A percentile compares a stretch with the other conserved stretches of the same genome.
Evolutionary conservation across 2,797 vertebrate species (phyloP).

Genomic region (Pseudomugil tenellus): DNA sequence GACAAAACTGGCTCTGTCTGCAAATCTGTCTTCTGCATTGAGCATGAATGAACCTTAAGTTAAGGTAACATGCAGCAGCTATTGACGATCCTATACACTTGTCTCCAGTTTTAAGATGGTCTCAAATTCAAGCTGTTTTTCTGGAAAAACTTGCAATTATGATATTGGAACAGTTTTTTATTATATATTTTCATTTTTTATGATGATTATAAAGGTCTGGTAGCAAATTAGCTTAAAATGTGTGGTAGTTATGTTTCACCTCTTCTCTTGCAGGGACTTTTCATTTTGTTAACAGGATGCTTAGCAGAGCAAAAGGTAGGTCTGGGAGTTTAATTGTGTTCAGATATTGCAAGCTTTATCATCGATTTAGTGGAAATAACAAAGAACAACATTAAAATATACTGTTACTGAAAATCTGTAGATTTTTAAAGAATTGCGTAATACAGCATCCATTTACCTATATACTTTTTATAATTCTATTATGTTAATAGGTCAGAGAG

Average conservation of each 20-base stretch:
- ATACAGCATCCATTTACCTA: neutral
- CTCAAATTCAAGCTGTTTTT: too few species aligned
- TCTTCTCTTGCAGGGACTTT: conserved; percentile 78
- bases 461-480: conserved; percentile 14
- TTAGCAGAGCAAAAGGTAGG: conserved; percentile 83
- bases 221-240: neutral
- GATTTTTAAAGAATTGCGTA: neutral
- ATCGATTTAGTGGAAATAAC: neutral
- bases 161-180: too few species aligned
- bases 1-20: too few species aligned
- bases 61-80: too few species aligned
- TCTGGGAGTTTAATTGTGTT: conserved; percentile 1
- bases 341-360: neutral
- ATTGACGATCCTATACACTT: too few species aligned
- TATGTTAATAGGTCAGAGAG: conserved; percentile 76
- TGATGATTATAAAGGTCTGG: too few species aligned
- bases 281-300: conserved; percentile 81
- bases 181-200: too few species aligned
- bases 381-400: neutral
- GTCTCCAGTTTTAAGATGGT: too few species aligned
- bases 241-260: neutral
- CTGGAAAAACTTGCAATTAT: too few species aligned
- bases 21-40: too few species aligned
- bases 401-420: neutral
- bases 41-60: too few species aligned